Base-by-base conservation (phyloP, 2,797 vertebrate genomes). In the Euphonia xanthogaster region DNA sequence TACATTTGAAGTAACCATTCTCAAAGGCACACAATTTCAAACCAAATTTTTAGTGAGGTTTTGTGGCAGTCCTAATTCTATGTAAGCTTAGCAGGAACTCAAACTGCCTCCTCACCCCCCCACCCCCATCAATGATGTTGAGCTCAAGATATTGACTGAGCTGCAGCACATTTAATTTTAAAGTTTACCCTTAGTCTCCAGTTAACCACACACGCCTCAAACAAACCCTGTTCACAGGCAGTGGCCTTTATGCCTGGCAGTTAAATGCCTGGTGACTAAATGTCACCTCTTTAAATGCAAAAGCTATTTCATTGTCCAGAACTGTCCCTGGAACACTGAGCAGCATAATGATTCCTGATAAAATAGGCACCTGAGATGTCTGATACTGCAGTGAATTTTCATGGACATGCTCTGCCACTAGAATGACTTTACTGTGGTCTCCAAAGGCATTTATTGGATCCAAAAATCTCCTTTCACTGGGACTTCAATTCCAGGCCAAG, bases 271-370 rank as follows among this genome's bases (percentile, higher is more conserved):
- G 47, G n/a, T 81, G 83, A 80, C 70, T 86, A 77, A 91, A 94
- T 65, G 84, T 63, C 92, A 74, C 63, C 18, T 88, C 72, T 51
- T 40, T 62, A 42, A 95, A 90, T 27, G n/a, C 24, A 54, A 83
- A 91, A 81, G 78, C 45, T 86, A 62, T 86, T 93, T 92, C 81
- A 92, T 61, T 95, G 93, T 89, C 73, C 71, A 61, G 79, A 86
- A 80, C 81, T 71, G 42, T 70, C 90, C 87, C 54, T 94, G 91
- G 61, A 93, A 94, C 91, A 76, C 78, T 88, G 67, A 94, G 81
- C 45, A 94, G 88, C 63, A 88, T 86, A 94, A 87, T 10, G 31
- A 93, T 76, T 65, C 48, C 67, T 93, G 74, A 88, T 83, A 86
- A 88, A 96, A 80, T 31, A 80, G 93, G 63, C 76, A 95, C 89